A percentile compares a stretch with the other conserved stretches of the same genome.
phyloP scores from a whole-genome alignment of 2,888 invertebrate genomes.

The Trichogramma dendrolimi region DNA sequence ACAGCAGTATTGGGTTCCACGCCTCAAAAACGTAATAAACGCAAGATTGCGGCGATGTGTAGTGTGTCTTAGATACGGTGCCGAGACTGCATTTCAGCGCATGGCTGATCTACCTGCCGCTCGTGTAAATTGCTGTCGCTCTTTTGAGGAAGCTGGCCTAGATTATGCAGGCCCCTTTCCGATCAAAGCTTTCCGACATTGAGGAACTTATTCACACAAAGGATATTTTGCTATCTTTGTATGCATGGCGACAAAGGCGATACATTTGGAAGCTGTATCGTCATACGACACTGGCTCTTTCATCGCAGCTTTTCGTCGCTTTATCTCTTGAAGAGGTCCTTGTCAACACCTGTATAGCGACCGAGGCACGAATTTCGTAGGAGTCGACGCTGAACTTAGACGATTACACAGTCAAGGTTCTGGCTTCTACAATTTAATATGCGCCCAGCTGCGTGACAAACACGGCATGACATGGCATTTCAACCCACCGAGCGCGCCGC shows the following conservation, averaged over 20 bases:
- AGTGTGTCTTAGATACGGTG: constrained; percentile 25
- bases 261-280: background rate
- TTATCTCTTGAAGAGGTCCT: background rate
- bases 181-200: constrained; percentile 23
- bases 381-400: background rate
- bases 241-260: constrained; percentile 22
- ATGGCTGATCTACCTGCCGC: constrained; percentile 30
- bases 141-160: no score
- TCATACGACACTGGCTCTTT: background rate
- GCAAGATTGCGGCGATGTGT: constrained; percentile 25
- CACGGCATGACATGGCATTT: background rate
- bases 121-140: constrained; percentile 21
- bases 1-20: constrained; percentile 28
- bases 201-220: constrained; percentile 24
- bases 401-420: background rate
- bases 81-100: constrained; percentile 18
- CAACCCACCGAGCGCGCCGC: background rate
- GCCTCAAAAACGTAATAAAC: constrained; percentile 20
- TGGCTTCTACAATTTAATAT: background rate
- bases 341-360: background rate
- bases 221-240: constrained; percentile 26
- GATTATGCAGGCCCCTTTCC: constrained; percentile 33
- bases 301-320: background rate
- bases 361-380: background rate
- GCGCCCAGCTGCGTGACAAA: background rate